Conservation (phyloP, 1,140 invertebrate species). For the silkworm (Bombyx mori) region ASM3026992v2 NC_085116.1:8103501-8104000, state of each 20-base stretch:
- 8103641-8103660: too few relatives aligned
- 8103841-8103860: constrained; percentile 25
- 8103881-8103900: constrained; percentile 46
- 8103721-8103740: background rate
- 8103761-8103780: background rate
- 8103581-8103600: constrained; percentile 32
- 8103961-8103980: background rate
- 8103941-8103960: constrained; percentile 27
- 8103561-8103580: constrained; percentile 25
- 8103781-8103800: constrained; percentile 16
- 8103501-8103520: constrained; percentile 57
- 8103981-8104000: too few relatives aligned
- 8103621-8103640: too few relatives aligned
- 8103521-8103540: constrained; percentile 48
- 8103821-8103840: constrained; percentile 18
- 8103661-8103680: too few relatives aligned
- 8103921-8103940: constrained; percentile 54
- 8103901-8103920: constrained; percentile 39
- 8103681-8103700: too few relatives aligned
- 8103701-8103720: too few relatives aligned
- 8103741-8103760: constrained; percentile 6
- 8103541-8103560: constrained; percentile 22
- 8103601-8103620: constrained; percentile 19
- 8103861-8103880: constrained; percentile 29
- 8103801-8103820: constrained; percentile 47